These are phyloP conservation scores for Drosophila subobscura DNA, from an alignment of 1,140 invertebrate species.

Conservation along the genomic window DNA sequence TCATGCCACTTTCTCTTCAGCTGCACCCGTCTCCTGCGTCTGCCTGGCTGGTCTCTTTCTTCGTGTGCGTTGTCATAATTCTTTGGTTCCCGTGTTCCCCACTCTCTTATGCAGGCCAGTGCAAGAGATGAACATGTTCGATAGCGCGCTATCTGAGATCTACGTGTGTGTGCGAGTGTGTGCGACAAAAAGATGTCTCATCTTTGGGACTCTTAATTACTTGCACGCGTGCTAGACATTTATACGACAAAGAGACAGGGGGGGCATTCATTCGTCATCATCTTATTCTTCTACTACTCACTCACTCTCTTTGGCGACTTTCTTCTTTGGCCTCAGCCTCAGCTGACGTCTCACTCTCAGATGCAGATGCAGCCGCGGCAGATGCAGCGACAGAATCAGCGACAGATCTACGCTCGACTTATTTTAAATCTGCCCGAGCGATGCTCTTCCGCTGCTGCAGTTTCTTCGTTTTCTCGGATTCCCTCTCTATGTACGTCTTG, in stretches of 20 bases:
- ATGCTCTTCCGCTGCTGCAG: conserved; percentile 11
- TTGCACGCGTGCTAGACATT: conserved; percentile 80
- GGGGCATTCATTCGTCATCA: conserved; percentile 6
- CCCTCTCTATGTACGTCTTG: not conserved
- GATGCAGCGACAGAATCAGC: conserved; percentile 27
- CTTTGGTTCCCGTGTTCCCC: conserved; percentile 17
- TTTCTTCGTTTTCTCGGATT: not conserved
- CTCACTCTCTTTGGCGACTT: not conserved
- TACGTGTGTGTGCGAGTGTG: conserved; percentile 23
- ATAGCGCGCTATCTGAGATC: conserved; percentile 72
- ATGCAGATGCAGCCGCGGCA: conserved; percentile 38
- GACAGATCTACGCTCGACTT: conserved; percentile 10
- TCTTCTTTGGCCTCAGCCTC: not conserved
- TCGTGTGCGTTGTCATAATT: conserved; percentile 54
- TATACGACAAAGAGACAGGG: conserved; percentile 44
- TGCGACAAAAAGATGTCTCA: conserved; percentile 68
- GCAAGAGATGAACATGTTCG: conserved; percentile 72
- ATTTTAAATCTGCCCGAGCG: conserved; percentile 46
- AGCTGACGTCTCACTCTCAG: conserved; percentile 37
- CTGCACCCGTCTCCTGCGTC: conserved; percentile 8
- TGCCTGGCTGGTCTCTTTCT: conserved; percentile 9
- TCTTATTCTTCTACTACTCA: not conserved
- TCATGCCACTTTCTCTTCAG: conserved; percentile 56
- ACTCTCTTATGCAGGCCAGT: conserved; percentile 18
- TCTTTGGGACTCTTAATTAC: conserved; percentile 75